Evolutionary conservation across 37 sponge, comb jelly and placozoan species (phyloP), one percentile per base, ranked within the genome.

Genomic region (Haliclona indistincta): DNA sequence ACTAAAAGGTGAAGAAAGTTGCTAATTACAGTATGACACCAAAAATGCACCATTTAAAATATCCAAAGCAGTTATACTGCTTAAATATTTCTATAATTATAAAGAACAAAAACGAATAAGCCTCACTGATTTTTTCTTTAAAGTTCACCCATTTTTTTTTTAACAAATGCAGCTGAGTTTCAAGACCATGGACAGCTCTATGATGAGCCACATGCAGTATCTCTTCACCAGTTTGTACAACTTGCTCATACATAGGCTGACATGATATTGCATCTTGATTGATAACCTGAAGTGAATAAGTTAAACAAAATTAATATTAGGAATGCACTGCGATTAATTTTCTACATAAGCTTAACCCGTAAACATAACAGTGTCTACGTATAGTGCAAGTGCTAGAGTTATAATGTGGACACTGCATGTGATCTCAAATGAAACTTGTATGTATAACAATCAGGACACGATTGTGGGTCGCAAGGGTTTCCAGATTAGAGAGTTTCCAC

Each of bases 151-250:
- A 92, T 61, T 81, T 88, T 63, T 55, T 56, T 45, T 88, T 79
- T 29, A 94, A 77, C 55, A 82, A 74, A 49, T 89, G 83, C 43
- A 88, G 65, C 75, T 89, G 78, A 55, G 29, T 53, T 15, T 83
- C 70, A 30, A 94, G 73, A 22, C 75, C 19, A 8, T 74, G 83
- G 54, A 81, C 77, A 2, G 87, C 90, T 42, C 67, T 25, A n/a
- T 86, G 89, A 62, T 94, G 90, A 34, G 89, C 76, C 67, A 75
- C n/a, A 25, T 85, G 81, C 0, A 88, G 79, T 2, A 94, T 70
- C 36, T 82, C 63, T 63, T 76, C 67, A 6, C 94, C 83, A 0
- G 56, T 74, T n/a, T 64, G 75, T 43, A 74, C 60, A 1, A 88
- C 73, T 25, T 41, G 68, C 33, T 94, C 86, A 43, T 78, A 85